Evolutionary conservation across 2,797 vertebrate species (phyloP), one percentile per base, ranked within the genome.

Genomic region (Pantherophis vulpinus): DNA sequence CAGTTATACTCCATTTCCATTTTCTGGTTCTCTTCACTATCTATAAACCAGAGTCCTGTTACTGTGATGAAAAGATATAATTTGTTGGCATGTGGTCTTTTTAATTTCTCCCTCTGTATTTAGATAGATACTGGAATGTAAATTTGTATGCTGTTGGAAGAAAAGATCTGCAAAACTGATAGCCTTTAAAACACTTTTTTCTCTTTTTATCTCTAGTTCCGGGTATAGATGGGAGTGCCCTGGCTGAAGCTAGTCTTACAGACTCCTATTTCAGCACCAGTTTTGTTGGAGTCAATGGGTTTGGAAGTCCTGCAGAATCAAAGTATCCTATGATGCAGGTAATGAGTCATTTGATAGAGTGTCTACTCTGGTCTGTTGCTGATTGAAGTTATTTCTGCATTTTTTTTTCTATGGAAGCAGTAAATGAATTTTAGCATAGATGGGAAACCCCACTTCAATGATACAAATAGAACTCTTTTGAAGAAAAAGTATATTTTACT

Each of bases 181-280:
- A 27, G 6, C 74, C 88, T 92, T 91, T 96, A 91, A 96, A 95
- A 89, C 1, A 0, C 74, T 92, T 70, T 94, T 93, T 87, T 93
- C 90, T 94, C 88, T 94, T 93, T 95, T 96, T 90, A 88, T 29
- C 97, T 98, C 95, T 97, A 99, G 99, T 99, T 98, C 98, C 99
- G 0, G 99, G 98, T 92, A 98, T 99, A 98, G 99, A 99, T 94
- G 98, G 98, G 51, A 97, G 98, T 94, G 97, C 98, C 94, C 97
- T 99, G 97, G 98, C 98, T 92, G 99, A 99, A 97, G 98, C 98
- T 95, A 98, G 98, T 98, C 98, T 99, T 88, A 99, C 99, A 96
- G 99, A 99, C 98, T 99, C 99, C 55, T 99, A 99, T 98, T 99
- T 99, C 97, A 99, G 99, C 98, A 99, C 99, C 98, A 99, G 99